A percentile compares a stretch with the other conserved stretches of the same genome.
These are phyloP conservation scores for Sus scrofa DNA, from an alignment of 2,113 vertebrate genomes.

Conservation along the genomic window T2T-Sscrofa CM000813.6:111032501-111033000, in stretches of 20 bases:
- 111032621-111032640: slow-evolving; percentile 37
- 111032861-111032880: slow-evolving; percentile 36
- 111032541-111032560: slow-evolving; percentile 33
- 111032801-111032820: slow-evolving; percentile 27
- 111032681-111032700: slow-evolving; percentile 28
- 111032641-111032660: neutral
- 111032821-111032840: slow-evolving; percentile 15
- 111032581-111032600: neutral
- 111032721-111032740: slow-evolving; percentile 36
- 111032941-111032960: neutral
- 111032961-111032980: neutral
- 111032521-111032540: neutral
- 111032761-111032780: slow-evolving; percentile 10
- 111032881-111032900: slow-evolving; percentile 38
- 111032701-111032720: neutral
- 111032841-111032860: slow-evolving; percentile 45
- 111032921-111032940: slow-evolving; percentile 35
- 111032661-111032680: slow-evolving; percentile 11
- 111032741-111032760: slow-evolving; percentile 8
- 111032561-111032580: slow-evolving; percentile 43
- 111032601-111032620: slow-evolving; percentile 44
- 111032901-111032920: slow-evolving; percentile 1
- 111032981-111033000: slow-evolving; percentile 44
- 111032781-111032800: neutral
- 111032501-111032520: slow-evolving; percentile 18